Percentiles rank a stretch among this genome's conserved stretches.
phyloP scores from a whole-genome alignment of 2,113 vertebrate genomes.

The Rhodinocichla rosea region DNA sequence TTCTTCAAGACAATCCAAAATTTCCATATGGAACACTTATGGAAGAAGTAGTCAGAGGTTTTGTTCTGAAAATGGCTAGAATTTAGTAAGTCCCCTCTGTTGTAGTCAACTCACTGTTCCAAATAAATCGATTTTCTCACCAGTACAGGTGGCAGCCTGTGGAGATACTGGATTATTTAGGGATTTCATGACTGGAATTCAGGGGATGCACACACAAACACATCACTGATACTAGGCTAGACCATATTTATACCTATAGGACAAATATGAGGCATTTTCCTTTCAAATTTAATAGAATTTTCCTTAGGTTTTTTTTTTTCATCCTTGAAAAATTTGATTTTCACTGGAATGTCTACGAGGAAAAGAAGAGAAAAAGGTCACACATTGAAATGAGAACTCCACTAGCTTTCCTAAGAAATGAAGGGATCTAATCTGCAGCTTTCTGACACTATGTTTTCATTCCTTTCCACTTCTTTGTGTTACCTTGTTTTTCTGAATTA shows the following conservation, averaged over 20 bases:
- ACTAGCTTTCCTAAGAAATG: background rate
- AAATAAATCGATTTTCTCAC: background rate
- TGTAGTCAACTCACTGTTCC: background rate
- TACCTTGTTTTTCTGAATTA: background rate
- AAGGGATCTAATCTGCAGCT: background rate
- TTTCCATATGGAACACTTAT: background rate
- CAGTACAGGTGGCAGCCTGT: background rate
- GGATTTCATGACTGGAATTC: background rate
- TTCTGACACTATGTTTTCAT: background rate
- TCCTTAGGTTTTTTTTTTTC: background rate
- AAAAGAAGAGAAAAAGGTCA: background rate
- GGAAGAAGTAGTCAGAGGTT: background rate
- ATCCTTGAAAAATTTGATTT: background rate
- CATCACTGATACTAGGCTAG: background rate
- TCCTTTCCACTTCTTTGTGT: background rate
- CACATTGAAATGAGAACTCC: background rate
- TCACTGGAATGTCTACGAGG: background rate
- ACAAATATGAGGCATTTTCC: background rate
- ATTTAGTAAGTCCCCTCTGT: background rate
- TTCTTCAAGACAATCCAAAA: background rate
- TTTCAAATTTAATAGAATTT: background rate
- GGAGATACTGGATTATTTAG: background rate
- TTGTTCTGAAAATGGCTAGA: background rate
- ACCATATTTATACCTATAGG: background rate
- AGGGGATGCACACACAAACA: background rate